Percentiles rank a stretch among this genome's conserved stretches.
Evolutionary conservation across 2,113 vertebrate species (phyloP).

Genomic region (Trichomycterus rosablanca): DNA sequence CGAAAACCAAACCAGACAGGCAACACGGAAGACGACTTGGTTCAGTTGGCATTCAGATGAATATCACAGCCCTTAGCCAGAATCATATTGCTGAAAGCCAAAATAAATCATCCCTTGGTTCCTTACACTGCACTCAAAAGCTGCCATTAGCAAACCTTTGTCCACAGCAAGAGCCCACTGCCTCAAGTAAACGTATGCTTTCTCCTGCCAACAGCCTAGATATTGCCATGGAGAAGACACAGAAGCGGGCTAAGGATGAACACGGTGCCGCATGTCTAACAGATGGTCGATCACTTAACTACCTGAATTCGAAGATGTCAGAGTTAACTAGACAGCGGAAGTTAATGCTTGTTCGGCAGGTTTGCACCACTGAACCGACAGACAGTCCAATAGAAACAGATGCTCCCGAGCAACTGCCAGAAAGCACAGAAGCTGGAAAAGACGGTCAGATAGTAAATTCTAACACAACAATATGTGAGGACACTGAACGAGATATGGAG

Average conservation of each 20-base stretch:
- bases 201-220: slow-evolving; percentile 97
- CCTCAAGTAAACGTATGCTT: slow-evolving; percentile 94
- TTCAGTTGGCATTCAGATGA: slow-evolving; percentile 55
- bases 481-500: slow-evolving; percentile 59
- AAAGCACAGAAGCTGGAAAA: slow-evolving; percentile 54
- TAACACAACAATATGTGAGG: slow-evolving; percentile 57
- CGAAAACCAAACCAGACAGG: slow-evolving; percentile 57
- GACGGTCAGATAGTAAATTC: slow-evolving; percentile 55
- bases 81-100: slow-evolving; percentile 50
- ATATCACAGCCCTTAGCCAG: slow-evolving; percentile 49
- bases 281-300: slow-evolving; percentile 68
- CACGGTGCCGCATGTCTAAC: slow-evolving; percentile 79
- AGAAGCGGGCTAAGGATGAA: slow-evolving; percentile 95
- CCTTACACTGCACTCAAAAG: slow-evolving; percentile 73
- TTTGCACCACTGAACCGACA: slow-evolving; percentile 86
- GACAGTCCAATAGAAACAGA: slow-evolving; percentile 79
- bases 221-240: slow-evolving; percentile 98
- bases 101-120: slow-evolving; percentile 61
- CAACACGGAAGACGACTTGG: slow-evolving; percentile 61
- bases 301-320: slow-evolving; percentile 66
- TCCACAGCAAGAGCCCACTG: slow-evolving; percentile 85
- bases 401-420: slow-evolving; percentile 58
- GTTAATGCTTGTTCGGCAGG: slow-evolving; percentile 84
- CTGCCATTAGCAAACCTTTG: slow-evolving; percentile 78
- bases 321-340: slow-evolving; percentile 83